These are phyloP conservation scores for Micromesistius poutassou DNA, from an alignment of 2,797 vertebrate genomes.

Conservation along the genomic window DNA sequence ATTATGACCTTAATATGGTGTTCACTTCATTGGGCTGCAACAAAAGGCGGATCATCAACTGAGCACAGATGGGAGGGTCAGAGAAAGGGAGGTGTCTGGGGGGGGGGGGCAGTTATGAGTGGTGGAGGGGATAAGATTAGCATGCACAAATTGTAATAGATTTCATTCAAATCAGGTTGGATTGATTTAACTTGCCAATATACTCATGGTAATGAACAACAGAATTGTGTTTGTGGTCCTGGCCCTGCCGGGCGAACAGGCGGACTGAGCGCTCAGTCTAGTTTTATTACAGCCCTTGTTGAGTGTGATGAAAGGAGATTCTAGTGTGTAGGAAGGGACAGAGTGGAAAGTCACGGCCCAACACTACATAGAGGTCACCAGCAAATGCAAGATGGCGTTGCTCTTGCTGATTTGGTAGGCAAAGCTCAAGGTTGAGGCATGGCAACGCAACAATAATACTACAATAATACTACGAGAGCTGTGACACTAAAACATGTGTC, in stretches of 20 bases:
- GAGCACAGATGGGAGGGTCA: slow-evolving; percentile 12
- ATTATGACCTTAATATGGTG: slow-evolving; percentile 44
- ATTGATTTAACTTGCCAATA: neutral
- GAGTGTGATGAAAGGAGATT: slow-evolving; percentile 32
- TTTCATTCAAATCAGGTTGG: neutral
- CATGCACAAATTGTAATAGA: neutral
- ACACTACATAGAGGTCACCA: neutral
- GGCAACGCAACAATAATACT: neutral
- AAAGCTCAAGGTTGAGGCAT: neutral
- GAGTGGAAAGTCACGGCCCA: neutral
- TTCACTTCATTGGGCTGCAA: slow-evolving; percentile 59
- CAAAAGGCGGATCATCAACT: slow-evolving; percentile 44
- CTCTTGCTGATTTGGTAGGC: neutral
- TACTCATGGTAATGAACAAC: neutral
- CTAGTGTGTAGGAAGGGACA: slow-evolving; percentile 17
- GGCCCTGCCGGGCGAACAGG: slow-evolving; percentile 14
- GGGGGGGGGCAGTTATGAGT: neutral
- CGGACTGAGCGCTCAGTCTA: slow-evolving; percentile 26
- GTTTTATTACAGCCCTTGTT: slow-evolving; percentile 23
- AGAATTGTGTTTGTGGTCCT: neutral
- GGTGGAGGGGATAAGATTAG: neutral
- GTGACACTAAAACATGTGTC: neutral
- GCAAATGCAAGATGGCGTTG: neutral
- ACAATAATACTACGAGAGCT: neutral
- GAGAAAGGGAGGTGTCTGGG: neutral